phyloP scores from a whole-genome alignment of 2,113 vertebrate genomes.

The Zosterops borbonicus region DNA sequence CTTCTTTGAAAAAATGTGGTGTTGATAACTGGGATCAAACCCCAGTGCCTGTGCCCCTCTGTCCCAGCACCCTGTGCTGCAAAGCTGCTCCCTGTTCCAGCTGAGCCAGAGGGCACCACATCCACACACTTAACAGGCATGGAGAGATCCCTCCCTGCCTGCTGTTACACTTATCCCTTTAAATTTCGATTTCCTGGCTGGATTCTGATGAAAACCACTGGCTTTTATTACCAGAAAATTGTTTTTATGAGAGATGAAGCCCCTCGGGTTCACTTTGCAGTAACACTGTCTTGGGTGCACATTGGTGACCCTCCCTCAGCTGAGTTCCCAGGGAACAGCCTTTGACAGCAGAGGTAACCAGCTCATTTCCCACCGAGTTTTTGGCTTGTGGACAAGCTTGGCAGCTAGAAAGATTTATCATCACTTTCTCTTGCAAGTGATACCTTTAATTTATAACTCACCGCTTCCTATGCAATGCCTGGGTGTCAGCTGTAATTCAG shows the following conservation, averaged over 20 bases:
- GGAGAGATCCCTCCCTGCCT: neutral
- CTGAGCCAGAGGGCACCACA: neutral
- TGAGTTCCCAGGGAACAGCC: neutral
- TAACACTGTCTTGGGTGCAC: neutral
- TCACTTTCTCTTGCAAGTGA: neutral
- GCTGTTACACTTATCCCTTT: neutral
- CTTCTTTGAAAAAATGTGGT: neutral
- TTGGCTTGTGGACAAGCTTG: neutral
- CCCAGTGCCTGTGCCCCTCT: neutral
- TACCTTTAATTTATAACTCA: neutral
- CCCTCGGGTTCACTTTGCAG: neutral
- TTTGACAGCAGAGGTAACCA: neutral
- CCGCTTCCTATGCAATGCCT: neutral
- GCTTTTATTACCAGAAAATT: neutral
- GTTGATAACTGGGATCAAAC: neutral
- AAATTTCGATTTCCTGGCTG: neutral
- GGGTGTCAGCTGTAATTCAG: neutral
- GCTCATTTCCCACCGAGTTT: neutral
- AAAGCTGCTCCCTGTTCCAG: neutral
- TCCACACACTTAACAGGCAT: neutral
- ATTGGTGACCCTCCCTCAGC: neutral
- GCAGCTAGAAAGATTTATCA: neutral
- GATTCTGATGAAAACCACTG: neutral
- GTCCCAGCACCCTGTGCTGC: neutral
- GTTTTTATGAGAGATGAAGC: neutral